Percentiles rank a stretch among this genome's conserved stretches.
Conservation (phyloP, 2,113 vertebrate genomes). For the Ammodytes dubius region DNA sequence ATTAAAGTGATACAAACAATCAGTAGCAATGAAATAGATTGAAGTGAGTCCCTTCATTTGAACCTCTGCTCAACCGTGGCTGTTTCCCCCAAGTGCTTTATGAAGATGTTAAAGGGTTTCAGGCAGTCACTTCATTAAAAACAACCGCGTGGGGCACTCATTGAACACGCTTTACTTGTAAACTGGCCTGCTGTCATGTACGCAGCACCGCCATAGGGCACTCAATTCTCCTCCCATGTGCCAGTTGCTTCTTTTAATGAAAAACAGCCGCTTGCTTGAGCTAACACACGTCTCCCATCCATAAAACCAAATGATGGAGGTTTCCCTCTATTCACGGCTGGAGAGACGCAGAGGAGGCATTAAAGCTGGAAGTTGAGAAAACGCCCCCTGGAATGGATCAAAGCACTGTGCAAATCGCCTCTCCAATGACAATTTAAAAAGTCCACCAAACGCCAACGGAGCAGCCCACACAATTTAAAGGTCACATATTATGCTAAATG, state of each 20-base stretch:
- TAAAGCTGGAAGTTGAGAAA: constrained; percentile 35
- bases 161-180: constrained; percentile 28
- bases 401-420: constrained; percentile 38
- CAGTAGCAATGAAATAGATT: not conserved
- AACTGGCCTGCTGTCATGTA: constrained; percentile 42
- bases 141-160: constrained; percentile 17
- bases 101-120: constrained; percentile 29
- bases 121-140: constrained; percentile 56
- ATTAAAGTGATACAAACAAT: too few relatives aligned
- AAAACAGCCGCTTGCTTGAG: constrained; percentile 47
- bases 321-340: constrained; percentile 29
- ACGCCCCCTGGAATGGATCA: constrained; percentile 47
- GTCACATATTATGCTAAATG: too few relatives aligned
- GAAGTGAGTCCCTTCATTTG: constrained; percentile 23
- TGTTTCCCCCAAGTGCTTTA: constrained; percentile 27
- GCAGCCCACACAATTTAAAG: constrained; percentile 24
- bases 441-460: not conserved
- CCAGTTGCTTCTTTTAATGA: constrained; percentile 47
- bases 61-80: constrained; percentile 5
- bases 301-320: constrained; percentile 42
- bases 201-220: constrained; percentile 18
- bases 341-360: constrained; percentile 28
- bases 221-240: constrained; percentile 10
- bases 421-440: constrained; percentile 55
- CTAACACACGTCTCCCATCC: constrained; percentile 23